phyloP scores from a whole-genome alignment of 2,888 invertebrate genomes.

The Polyommatus iphigenia region DNA sequence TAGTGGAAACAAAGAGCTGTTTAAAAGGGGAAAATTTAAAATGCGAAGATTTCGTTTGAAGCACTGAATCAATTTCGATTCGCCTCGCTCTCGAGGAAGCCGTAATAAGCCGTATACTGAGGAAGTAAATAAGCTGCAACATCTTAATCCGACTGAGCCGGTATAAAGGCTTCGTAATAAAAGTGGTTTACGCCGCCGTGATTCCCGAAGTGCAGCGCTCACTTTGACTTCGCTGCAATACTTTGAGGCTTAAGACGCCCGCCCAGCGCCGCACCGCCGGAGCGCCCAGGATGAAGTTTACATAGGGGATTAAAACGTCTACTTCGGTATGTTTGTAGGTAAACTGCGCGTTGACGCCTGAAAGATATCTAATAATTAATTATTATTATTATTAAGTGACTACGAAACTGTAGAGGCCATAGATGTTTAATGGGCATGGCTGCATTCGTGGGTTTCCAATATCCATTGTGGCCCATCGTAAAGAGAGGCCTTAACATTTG shows the following conservation, averaged over 20 bases:
- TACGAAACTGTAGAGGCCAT: background rate
- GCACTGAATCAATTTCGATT: constrained; percentile 1
- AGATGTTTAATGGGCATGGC: background rate
- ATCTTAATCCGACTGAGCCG: constrained; percentile 11
- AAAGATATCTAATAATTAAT: background rate
- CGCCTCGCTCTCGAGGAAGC: constrained; percentile 6
- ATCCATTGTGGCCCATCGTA: no score
- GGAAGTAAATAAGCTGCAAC: constrained; percentile 12
- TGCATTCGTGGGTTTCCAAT: background rate
- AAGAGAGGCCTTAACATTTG: background rate
- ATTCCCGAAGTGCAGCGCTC: constrained; percentile 38
- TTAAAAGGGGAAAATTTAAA: background rate
- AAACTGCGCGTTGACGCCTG: background rate
- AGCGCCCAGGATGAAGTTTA: constrained; percentile 61
- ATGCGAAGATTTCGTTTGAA: constrained; percentile 1
- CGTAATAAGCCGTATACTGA: constrained; percentile 20
- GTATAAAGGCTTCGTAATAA: constrained; percentile 30
- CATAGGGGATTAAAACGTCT: constrained; percentile 60
- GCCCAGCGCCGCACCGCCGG: constrained; percentile 48
- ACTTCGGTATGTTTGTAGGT: constrained; percentile 1
- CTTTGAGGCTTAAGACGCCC: constrained; percentile 53
- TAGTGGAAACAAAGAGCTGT: background rate
- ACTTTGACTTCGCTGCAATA: constrained; percentile 38
- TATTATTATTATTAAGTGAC: background rate
- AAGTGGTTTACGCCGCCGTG: constrained; percentile 48